phyloP scores from a whole-genome alignment of 2,797 vertebrate species.

The Megaceryle alcyon region DNA sequence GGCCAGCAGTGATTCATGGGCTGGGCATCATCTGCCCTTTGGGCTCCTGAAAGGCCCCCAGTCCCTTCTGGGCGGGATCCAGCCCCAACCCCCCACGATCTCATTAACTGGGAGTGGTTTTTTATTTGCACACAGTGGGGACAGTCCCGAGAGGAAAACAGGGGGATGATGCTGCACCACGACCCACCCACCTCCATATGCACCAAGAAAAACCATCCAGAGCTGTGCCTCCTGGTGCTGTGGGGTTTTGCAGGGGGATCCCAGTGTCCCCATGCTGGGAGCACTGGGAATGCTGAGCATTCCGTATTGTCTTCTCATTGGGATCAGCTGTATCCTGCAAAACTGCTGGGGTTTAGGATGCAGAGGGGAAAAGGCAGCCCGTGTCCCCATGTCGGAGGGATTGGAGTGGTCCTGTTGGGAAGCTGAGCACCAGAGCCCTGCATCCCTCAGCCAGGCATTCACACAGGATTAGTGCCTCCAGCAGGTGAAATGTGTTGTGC shows the following conservation, averaged over 20 bases:
- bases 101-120: not conserved
- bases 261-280: not conserved
- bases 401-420: rapidly evolving
- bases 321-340: not conserved
- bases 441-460: rapidly evolving
- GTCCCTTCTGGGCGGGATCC: not conserved
- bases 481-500: rapidly evolving
- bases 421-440: not conserved
- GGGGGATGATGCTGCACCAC: not conserved
- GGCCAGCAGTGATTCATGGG: rapidly evolving
- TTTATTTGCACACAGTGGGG: rapidly evolving
- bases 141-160: rapidly evolving
- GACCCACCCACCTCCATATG: rapidly evolving
- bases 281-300: not conserved
- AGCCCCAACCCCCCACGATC: rapidly evolving
- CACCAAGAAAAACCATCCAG: rapidly evolving
- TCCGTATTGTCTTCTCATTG: rapidly evolving
- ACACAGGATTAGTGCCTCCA: not conserved
- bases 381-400: rapidly evolving
- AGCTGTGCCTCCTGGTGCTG: rapidly evolving
- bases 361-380: not conserved
- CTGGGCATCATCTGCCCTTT: not conserved
- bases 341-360: not conserved
- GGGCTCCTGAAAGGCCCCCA: rapidly evolving
- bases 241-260: not conserved